phyloP scores from a whole-genome alignment of 2,797 vertebrate species.

The Tokudaia tokunoshimensis region DNA sequence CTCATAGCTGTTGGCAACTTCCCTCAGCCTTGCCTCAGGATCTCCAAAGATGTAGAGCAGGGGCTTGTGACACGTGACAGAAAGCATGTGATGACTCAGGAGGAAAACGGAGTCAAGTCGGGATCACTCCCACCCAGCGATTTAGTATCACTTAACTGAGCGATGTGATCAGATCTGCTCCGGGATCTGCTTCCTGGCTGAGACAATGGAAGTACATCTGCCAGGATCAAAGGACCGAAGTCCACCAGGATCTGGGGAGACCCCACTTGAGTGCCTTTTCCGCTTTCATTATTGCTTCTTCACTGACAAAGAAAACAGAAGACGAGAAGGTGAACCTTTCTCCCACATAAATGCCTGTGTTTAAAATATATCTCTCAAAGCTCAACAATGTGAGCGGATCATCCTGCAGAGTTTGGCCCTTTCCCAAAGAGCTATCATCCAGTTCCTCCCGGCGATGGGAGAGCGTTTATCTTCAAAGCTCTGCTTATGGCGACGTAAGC shows the following conservation, averaged over 20 bases:
- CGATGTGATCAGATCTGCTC: not conserved
- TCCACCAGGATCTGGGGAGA: not conserved
- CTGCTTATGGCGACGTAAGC: not conserved
- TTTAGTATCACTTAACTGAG: not conserved
- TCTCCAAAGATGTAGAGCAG: not conserved
- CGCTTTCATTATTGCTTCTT: not conserved
- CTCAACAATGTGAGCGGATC: not conserved
- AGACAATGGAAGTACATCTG: not conserved
- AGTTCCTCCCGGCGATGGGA: not conserved
- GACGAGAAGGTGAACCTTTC: not conserved
- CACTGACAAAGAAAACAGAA: constrained; percentile 4
- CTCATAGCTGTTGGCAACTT: not conserved
- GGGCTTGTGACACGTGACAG: not conserved
- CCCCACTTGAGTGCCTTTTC: not conserved
- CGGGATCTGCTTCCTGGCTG: not conserved
- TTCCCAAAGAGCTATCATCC: not conserved
- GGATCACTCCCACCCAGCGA: not conserved
- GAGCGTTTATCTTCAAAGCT: constrained; percentile 19
- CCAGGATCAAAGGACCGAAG: not conserved
- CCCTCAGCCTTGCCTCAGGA: not conserved
- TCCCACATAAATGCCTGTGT: not conserved
- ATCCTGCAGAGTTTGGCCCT: not conserved
- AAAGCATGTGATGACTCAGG: not conserved
- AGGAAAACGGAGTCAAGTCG: not conserved
- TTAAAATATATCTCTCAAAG: constrained; percentile 51